Conservation (phyloP, 1,140 invertebrate genomes). For the Parapsyche elsis region DNA sequence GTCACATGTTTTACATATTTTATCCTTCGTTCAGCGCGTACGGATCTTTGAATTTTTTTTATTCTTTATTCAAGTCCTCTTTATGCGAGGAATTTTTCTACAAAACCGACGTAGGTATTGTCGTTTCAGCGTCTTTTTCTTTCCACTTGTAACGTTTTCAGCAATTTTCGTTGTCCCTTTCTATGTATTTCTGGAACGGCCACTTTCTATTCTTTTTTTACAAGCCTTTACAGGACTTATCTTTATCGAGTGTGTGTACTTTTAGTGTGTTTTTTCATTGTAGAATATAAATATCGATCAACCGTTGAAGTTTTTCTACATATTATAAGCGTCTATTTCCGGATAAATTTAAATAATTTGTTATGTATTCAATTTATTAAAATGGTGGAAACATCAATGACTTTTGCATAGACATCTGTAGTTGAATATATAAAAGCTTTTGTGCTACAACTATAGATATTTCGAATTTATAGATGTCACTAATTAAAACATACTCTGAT, state of each 20-base stretch:
- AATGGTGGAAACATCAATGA: too few species aligned
- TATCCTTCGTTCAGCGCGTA: not conserved
- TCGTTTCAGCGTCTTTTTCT: constrained; percentile 7
- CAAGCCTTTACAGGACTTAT: not conserved
- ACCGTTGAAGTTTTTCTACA: too few species aligned
- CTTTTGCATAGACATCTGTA: too few species aligned
- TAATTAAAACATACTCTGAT: too few species aligned
- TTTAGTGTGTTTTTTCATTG: not conserved
- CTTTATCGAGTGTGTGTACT: not conserved
- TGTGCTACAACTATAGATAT: too few species aligned
- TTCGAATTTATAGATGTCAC: too few species aligned
- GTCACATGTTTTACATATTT: constrained; percentile 14
- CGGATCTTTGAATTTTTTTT: not conserved
- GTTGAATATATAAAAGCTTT: too few species aligned
- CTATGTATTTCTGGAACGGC: not conserved
- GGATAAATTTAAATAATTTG: too few species aligned
- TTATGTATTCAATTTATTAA: too few species aligned
- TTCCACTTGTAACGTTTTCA: constrained; percentile 18
- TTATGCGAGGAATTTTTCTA: constrained; percentile 6
- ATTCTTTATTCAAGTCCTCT: not conserved
- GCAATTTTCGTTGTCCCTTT: constrained; percentile 9
- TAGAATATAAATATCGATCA: too few species aligned
- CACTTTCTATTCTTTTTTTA: constrained; percentile 3
- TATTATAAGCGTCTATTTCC: too few species aligned
- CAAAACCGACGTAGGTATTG: not conserved